A percentile compares a stretch with the other conserved stretches of the same genome.
Conservation (phyloP, 2,888 invertebrate genomes). For the Crossocerus cetratus region DNA sequence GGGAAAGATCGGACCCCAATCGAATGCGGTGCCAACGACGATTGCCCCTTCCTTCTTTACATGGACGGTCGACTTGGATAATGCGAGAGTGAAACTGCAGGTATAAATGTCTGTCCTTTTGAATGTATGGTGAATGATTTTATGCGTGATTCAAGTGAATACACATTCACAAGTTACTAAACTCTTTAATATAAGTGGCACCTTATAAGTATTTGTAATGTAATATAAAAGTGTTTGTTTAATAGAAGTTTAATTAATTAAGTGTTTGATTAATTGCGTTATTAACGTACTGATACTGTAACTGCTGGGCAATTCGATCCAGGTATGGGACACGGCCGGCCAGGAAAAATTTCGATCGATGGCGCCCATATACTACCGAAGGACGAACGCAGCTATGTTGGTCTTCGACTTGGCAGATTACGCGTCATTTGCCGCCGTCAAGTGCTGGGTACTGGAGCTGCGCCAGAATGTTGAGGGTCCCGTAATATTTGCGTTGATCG, state of each 20-base stretch:
- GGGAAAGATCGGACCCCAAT: conserved; percentile 79
- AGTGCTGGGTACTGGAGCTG: conserved; percentile 91
- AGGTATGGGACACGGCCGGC: conserved; percentile 95
- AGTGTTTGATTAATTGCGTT: no score
- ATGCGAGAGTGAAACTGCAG: conserved; percentile 86
- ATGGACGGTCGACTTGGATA: conserved; percentile 87
- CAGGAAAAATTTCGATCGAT: conserved; percentile 93
- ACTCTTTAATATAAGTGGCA: no score
- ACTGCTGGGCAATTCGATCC: conserved; percentile 60
- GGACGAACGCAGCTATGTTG: conserved; percentile 92
- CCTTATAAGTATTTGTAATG: background rate
- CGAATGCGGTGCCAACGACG: conserved; percentile 87
- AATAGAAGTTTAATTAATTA: no score
- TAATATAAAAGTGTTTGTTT: background rate
- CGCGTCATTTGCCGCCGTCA: conserved; percentile 87
- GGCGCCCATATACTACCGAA: conserved; percentile 96
- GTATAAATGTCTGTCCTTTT: no score
- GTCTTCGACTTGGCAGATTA: conserved; percentile 91
- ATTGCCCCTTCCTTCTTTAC: conserved; percentile 95
- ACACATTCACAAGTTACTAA: no score
- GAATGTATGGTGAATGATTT: no score
- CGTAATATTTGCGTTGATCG: conserved; percentile 88
- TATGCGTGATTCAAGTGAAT: no score
- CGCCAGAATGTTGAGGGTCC: conserved; percentile 88
- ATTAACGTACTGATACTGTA: no score